These are phyloP conservation scores for Pharmacophagus antenor DNA, from an alignment of 2,888 invertebrate genomes.

Conservation along the genomic window DNA sequence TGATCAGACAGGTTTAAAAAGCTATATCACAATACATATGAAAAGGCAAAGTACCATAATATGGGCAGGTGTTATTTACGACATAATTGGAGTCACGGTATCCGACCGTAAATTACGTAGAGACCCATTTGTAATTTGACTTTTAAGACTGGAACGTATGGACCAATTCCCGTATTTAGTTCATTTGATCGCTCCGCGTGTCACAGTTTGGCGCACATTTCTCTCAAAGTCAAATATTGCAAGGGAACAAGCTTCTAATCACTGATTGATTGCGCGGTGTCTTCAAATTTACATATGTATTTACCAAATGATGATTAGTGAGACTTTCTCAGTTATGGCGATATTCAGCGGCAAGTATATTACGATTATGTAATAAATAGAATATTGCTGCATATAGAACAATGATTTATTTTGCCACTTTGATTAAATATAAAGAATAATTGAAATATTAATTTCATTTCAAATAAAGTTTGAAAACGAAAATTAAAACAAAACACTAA, in stretches of 20 bases:
- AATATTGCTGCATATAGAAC: too few species aligned
- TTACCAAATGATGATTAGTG: neutral
- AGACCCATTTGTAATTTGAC: constrained; percentile 23
- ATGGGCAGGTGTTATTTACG: constrained; percentile 23
- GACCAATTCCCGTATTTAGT: constrained; percentile 10
- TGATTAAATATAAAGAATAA: too few species aligned
- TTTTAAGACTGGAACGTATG: constrained; percentile 12
- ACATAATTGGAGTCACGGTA: constrained; percentile 17
- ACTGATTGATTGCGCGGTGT: neutral
- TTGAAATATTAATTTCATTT: too few species aligned
- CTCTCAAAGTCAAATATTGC: constrained; percentile 22
- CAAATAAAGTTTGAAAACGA: too few species aligned
- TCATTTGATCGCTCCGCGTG: neutral
- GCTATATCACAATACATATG: constrained; percentile 8
- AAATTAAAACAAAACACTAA: too few species aligned
- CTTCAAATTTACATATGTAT: neutral
- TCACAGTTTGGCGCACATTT: constrained; percentile 9
- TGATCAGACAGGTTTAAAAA: constrained; percentile 5
- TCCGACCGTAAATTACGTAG: constrained; percentile 15
- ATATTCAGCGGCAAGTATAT: too few species aligned
- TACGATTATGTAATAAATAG: too few species aligned
- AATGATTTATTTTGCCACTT: too few species aligned
- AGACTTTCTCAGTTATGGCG: too few species aligned
- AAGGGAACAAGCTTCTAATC: constrained; percentile 21
- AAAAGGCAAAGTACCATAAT: constrained; percentile 9